These are phyloP conservation scores for Heliconius himera DNA, from an alignment of 1,140 invertebrate genomes.

Conservation along the genomic window DNA sequence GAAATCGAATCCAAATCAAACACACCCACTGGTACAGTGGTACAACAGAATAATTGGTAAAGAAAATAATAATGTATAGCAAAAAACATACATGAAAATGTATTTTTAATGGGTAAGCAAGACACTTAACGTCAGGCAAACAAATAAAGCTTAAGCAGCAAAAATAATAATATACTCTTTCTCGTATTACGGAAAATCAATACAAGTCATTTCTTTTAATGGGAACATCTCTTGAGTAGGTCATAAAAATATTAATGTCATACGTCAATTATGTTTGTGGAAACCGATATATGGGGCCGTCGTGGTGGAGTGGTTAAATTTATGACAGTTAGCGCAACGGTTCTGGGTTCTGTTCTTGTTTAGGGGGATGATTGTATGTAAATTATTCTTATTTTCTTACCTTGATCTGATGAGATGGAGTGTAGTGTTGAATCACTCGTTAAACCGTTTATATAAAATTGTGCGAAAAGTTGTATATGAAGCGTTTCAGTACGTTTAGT, in stretches of 20 bases:
- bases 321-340: not conserved
- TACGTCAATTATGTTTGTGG: not conserved
- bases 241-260: constrained; percentile 5
- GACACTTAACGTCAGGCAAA: constrained; percentile 7
- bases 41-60: not conserved
- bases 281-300: not conserved
- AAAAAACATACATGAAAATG: constrained; percentile 11
- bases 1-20: not conserved
- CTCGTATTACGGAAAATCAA: constrained; percentile 5
- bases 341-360: too few species aligned
- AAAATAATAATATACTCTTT: constrained; percentile 11
- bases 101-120: constrained; percentile 2
- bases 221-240: not conserved
- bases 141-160: constrained; percentile 15
- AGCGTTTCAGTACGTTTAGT: too few species aligned
- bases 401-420: too few species aligned
- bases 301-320: not conserved
- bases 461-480: too few species aligned
- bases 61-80: not conserved
- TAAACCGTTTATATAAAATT: too few species aligned
- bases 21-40: not conserved
- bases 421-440: too few species aligned
- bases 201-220: constrained; percentile 4
- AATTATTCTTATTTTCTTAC: too few species aligned
- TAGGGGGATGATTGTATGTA: too few species aligned